Evolutionary conservation across 2,797 vertebrate genomes (phyloP), one percentile per base, ranked within the genome.

Genomic region (Chelonia mydas): DNA sequence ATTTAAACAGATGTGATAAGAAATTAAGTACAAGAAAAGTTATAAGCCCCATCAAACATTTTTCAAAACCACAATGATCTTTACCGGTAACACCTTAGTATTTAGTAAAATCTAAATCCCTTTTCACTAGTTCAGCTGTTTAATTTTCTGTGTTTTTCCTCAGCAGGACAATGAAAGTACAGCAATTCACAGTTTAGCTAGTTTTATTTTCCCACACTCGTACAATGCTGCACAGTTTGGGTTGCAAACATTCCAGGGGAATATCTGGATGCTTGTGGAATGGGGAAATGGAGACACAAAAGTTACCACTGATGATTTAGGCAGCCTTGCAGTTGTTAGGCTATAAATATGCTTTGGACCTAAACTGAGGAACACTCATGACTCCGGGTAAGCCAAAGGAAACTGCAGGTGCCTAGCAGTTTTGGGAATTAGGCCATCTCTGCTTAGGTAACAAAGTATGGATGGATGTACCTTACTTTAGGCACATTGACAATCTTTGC

Each of bases 1-100:
- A 27, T 84, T 49, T 65, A 78, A 86, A 81, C 6, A 74, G 16
- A 83, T 25, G 87, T 89, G 90, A 78, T 54, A n/a, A 2, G 47
- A 15, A 86, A 55, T 3, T 78, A 68, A 28, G 27, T 0, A 0
- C 55, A 51, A 81, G 25, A 57, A 89, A 21, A 0, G 0, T 51
- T 87, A 50, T 87, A 84, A 79, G 86, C 88, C 45, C 17, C 45
- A 83, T 41, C 23, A 49, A 65, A 90, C 86, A 77, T 54, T 16
- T 6, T 84, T 90, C 74, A 83, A 93, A 88, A 55, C 51, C 17
- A 68, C 4, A 84, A 19, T 92, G 50, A 79, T 83, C 27, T 27
- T 85, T 92, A 45, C 31, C 65, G 83, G 72, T 57, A 87, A 83
- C 74, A 80, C 87, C 74, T 81, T 61, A 2, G 4, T 41, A 41